A percentile compares a stretch with the other conserved stretches of the same genome.
Evolutionary conservation across 2,888 invertebrate species (phyloP).

Genomic region (Philonicus albiceps): DNA sequence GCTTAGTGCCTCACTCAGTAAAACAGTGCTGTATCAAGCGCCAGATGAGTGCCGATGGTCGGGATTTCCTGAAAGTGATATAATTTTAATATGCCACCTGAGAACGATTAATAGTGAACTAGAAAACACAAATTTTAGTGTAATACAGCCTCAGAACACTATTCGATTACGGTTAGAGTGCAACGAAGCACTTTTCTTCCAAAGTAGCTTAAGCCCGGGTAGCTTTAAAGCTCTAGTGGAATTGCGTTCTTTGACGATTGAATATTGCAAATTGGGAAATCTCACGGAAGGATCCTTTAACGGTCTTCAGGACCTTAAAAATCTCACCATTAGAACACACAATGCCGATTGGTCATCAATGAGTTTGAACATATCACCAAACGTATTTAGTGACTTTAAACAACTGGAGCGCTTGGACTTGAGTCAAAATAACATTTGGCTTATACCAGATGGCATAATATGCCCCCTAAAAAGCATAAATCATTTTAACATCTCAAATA

Average conservation of each 20-base stretch:
- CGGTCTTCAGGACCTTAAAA: conserved; percentile 81
- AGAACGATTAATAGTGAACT: conserved; percentile 87
- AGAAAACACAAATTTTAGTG: conserved; percentile 87
- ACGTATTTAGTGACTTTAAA: conserved; percentile 79
- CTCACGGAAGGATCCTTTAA: conserved; percentile 83
- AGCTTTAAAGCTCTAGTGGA: conserved; percentile 83
- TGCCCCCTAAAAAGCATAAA: conserved; percentile 83
- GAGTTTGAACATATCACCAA: conserved; percentile 81
- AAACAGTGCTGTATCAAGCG: conserved; percentile 73
- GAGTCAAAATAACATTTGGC: conserved; percentile 88
- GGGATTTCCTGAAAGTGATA: conserved; percentile 66
- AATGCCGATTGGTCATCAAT: conserved; percentile 87
- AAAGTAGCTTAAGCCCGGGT: conserved; percentile 79
- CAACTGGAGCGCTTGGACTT: conserved; percentile 85
- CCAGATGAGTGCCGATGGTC: conserved; percentile 78
- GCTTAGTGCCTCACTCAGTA: conserved; percentile 61
- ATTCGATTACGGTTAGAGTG: conserved; percentile 82
- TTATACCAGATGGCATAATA: conserved; percentile 84
- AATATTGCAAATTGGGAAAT: conserved; percentile 86
- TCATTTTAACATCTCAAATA: conserved; percentile 83
- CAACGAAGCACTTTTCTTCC: conserved; percentile 80
- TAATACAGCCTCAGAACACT: conserved; percentile 84
- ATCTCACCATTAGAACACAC: conserved; percentile 85
- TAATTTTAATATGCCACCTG: conserved; percentile 79
- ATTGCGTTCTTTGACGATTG: conserved; percentile 80